Percentiles rank a stretch among this genome's conserved stretches.
phyloP scores from a whole-genome alignment of 2,888 invertebrate genomes.

The Atethmia centrago region DNA sequence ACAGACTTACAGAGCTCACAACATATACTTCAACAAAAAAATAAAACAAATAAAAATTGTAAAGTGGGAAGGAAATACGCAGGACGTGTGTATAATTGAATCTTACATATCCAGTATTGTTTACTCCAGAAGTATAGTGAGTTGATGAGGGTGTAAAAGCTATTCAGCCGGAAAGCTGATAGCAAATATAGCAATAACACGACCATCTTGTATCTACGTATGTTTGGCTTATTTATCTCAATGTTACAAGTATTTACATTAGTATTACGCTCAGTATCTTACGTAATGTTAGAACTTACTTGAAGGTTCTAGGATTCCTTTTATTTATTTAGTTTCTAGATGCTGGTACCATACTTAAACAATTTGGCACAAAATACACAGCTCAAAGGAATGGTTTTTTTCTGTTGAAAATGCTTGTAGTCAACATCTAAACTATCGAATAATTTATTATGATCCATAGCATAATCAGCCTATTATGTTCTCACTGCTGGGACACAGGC shows the following conservation, averaged over 20 bases:
- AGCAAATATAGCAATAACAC: constrained; percentile 74
- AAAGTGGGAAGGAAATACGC: too few species aligned
- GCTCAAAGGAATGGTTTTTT: background rate
- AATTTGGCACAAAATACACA: constrained; percentile 14
- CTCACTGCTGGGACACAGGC: too few species aligned
- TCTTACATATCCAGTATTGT: constrained; percentile 40
- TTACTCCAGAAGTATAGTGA: constrained; percentile 45
- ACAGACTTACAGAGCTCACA: too few species aligned
- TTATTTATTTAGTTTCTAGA: constrained; percentile 3
- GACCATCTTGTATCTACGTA: constrained; percentile 57
- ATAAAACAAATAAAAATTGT: too few species aligned
- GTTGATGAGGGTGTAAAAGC: constrained; percentile 75
- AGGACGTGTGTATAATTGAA: constrained; percentile 1
- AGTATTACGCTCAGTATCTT: constrained; percentile 3
- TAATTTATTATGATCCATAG: background rate
- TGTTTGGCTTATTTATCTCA: constrained; percentile 50
- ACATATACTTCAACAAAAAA: too few species aligned
- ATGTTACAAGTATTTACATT: constrained; percentile 36
- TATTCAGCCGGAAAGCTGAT: constrained; percentile 75
- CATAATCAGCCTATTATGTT: too few species aligned
- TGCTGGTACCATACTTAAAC: background rate
- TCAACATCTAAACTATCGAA: background rate
- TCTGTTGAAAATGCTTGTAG: background rate
- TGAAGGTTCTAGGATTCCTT: background rate
- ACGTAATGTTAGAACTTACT: constrained; percentile 4